Base-by-base conservation (phyloP, 2,888 invertebrate genomes). In the Aphodius granarius region DNA sequence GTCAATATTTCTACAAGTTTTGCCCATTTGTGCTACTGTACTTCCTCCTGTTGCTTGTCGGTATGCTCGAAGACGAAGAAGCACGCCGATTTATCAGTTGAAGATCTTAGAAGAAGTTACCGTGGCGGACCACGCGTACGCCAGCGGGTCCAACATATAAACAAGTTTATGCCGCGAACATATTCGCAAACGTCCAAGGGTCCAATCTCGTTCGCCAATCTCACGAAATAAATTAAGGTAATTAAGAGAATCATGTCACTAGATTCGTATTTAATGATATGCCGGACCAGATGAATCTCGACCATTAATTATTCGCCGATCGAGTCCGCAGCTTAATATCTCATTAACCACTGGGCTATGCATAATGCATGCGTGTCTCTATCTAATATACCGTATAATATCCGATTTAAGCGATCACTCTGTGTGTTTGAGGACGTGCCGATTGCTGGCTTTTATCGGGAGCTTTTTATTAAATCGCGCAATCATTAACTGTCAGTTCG, bases 241-340 rank as follows among this genome's bases (percentile, higher is more conserved):
- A 87, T 87, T 87, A 86, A 87, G 86, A 84, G 86, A 87, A 87
- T 87, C 86, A 87, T 87, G 87, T 87, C 86, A 85, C 84, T 82
- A 85, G 86, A 86, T 86, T 86, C 86, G 84, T 80, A 83, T 84
- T 85, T 86, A 87, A 86, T 86, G 86, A 86, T 86, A 86, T 86
- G 86, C 84, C 83, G 81, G 83, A 81, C 83, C 84, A 84, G 83
- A 83, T 83, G 84, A 82, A 84, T 83, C 83, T 83, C 81, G 77
- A 78, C 80, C 82, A 79, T 83, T 83, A 83, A 83, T 84, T 84
- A 84, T 83, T 81, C 80, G 64, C 74, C 43, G 73, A 64, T 73
- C 64, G 65, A 63, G 66, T 20, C 20, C 62, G 65, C 22, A 63
- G 43, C 72, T 75, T 75, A 72, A 75, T 75, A 75, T 75, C 72